Percentiles rank a stretch among this genome's conserved stretches.
Conservation (phyloP, 2,797 vertebrate genomes). For the Tapera naevia region DNA sequence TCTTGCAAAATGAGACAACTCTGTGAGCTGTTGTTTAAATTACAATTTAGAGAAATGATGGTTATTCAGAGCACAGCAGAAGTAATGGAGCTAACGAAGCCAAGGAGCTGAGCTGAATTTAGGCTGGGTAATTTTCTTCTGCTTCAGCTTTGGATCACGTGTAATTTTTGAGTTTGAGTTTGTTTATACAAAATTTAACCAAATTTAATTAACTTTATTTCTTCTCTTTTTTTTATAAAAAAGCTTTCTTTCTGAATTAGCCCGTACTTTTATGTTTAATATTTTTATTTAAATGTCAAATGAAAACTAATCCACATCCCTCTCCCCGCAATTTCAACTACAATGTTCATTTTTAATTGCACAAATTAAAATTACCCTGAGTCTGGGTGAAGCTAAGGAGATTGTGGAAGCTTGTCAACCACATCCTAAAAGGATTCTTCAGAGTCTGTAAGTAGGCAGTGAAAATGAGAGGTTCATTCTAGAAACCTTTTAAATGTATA, state of each 20-base stretch:
- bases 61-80: neutral
- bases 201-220: neutral
- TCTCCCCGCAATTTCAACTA: neutral
- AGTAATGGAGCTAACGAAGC: neutral
- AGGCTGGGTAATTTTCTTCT: neutral
- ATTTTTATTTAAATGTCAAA: neutral
- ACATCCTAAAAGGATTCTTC: neutral
- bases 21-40: neutral
- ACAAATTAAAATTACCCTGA: neutral
- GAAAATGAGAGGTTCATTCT: neutral
- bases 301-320: neutral
- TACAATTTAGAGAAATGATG: neutral
- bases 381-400: neutral
- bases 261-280: neutral
- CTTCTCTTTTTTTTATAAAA: neutral
- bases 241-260: neutral
- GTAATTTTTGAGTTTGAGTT: neutral
- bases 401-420: neutral
- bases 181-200: neutral
- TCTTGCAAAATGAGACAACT: neutral
- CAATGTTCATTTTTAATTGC: neutral
- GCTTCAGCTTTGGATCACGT: accelerated
- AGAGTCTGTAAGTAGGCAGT: neutral
- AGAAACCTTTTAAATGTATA: neutral
- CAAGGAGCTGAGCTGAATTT: neutral